phyloP scores from a whole-genome alignment of 1,140 invertebrate species.

The Antheraea pernyi region DNA sequence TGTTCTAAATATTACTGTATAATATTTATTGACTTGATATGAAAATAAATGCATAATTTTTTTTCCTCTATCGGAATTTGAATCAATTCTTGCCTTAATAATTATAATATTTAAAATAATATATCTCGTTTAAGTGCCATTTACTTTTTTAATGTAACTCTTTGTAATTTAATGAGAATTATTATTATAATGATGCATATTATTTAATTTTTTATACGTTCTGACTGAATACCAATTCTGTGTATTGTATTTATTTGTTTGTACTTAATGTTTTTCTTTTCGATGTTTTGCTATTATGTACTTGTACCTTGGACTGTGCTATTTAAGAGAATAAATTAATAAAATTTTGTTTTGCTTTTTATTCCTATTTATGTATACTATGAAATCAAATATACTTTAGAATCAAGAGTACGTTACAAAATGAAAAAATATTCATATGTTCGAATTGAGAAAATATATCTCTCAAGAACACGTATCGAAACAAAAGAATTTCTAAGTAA shows the following conservation, averaged over 20 bases:
- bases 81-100: conserved; percentile 12
- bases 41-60: background rate
- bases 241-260: conserved; percentile 46
- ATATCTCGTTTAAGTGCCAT: conserved; percentile 23
- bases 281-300: conserved; percentile 34
- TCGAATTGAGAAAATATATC: too few species aligned
- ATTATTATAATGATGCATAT: conserved; percentile 17
- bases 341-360: conserved; percentile 24
- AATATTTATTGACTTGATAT: background rate
- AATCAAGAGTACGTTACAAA: too few species aligned
- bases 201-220: conserved; percentile 32
- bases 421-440: too few species aligned
- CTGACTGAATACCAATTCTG: conserved; percentile 45
- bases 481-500: too few species aligned
- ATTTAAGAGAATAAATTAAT: conserved; percentile 34
- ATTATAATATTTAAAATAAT: background rate
- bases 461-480: too few species aligned
- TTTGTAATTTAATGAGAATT: background rate
- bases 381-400: too few species aligned
- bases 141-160: conserved; percentile 7
- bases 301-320: conserved; percentile 22
- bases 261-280: conserved; percentile 48
- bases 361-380: too few species aligned
- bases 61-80: background rate
- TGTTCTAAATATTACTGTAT: conserved; percentile 12